Evolutionary conservation across 2,888 invertebrate genomes (phyloP).

Genomic region (Agrotis puta): DNA sequence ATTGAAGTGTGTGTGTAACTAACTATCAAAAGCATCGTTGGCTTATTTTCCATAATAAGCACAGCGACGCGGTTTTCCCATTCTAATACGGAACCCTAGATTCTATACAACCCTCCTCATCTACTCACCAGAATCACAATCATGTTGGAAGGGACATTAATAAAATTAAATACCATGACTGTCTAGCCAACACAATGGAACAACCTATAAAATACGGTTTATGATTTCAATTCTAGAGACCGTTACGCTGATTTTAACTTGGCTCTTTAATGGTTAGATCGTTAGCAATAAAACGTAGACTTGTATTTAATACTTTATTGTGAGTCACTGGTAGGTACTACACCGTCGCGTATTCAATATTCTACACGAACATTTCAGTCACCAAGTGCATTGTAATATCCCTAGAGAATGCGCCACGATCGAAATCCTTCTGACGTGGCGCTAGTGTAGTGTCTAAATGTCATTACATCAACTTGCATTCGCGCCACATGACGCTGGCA

Average conservation of each 20-base stretch:
- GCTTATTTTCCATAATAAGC: not conserved
- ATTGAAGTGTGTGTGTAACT: too few relatives aligned
- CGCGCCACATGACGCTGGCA: too few relatives aligned
- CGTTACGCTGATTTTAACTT: slow-evolving; percentile 67
- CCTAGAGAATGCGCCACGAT: too few relatives aligned
- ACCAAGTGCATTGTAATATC: not conserved
- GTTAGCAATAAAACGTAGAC: slow-evolving; percentile 53
- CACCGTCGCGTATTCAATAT: not conserved
- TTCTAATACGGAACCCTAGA: not conserved
- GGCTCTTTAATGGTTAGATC: slow-evolving; percentile 45
- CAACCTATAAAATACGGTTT: slow-evolving; percentile 46
- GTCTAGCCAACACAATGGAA: slow-evolving; percentile 36
- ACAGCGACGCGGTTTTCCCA: not conserved
- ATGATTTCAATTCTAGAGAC: slow-evolving; percentile 41
- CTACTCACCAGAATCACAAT: slow-evolving; percentile 71
- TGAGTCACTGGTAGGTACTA: slow-evolving; percentile 15
- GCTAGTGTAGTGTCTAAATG: too few relatives aligned
- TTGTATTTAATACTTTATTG: slow-evolving; percentile 45
- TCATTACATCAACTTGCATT: too few relatives aligned
- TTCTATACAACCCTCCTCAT: not conserved
- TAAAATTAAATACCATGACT: slow-evolving; percentile 25
- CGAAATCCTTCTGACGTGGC: not conserved
- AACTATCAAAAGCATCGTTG: too few relatives aligned
- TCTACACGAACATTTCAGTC: not conserved
- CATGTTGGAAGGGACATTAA: slow-evolving; percentile 61